Percentiles rank a stretch among this genome's conserved stretches.
phyloP scores from a whole-genome alignment of 2,113 vertebrate genomes.

The Acanthochromis polyacanthus region DNA sequence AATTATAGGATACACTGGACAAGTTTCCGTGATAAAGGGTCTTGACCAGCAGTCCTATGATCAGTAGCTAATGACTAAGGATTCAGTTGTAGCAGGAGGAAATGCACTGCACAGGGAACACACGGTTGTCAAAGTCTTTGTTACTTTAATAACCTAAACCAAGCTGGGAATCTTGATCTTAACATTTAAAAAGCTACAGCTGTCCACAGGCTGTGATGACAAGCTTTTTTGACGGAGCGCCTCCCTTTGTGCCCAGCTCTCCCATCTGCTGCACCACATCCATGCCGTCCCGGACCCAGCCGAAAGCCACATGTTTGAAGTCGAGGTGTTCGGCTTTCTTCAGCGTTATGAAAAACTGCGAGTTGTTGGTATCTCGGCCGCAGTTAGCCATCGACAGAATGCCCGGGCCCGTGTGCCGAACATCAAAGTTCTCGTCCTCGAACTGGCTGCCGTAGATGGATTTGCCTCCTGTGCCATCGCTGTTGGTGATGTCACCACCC shows the following conservation, averaged over 20 bases:
- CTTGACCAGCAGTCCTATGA: slow-evolving; percentile 21
- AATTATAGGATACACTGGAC: no score
- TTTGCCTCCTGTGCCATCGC: slow-evolving; percentile 91
- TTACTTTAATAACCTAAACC: neutral
- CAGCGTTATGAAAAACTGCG: slow-evolving; percentile 96
- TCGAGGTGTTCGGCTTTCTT: slow-evolving; percentile 94
- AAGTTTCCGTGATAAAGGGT: slow-evolving; percentile 6
- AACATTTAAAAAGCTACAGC: slow-evolving; percentile 75
- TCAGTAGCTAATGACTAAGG: slow-evolving; percentile 12
- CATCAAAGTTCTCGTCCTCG: slow-evolving; percentile 94
- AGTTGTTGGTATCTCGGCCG: slow-evolving; percentile 92
- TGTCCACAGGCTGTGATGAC: slow-evolving; percentile 92
- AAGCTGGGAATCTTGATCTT: neutral
- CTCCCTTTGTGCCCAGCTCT: slow-evolving; percentile 89
- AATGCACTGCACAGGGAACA: slow-evolving; percentile 18
- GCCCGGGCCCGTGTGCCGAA: slow-evolving; percentile 92
- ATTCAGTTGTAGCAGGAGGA: slow-evolving; percentile 30
- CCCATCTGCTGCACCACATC: slow-evolving; percentile 91
- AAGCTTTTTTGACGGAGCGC: slow-evolving; percentile 86
- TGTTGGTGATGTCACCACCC: slow-evolving; percentile 94
- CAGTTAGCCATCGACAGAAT: slow-evolving; percentile 94
- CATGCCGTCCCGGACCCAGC: slow-evolving; percentile 93
- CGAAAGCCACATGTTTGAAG: slow-evolving; percentile 96
- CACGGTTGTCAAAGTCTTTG: slow-evolving; percentile 24
- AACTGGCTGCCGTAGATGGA: slow-evolving; percentile 93